Conservation (phyloP, 2,113 vertebrate genomes). For the Anguilla rostrata region DNA sequence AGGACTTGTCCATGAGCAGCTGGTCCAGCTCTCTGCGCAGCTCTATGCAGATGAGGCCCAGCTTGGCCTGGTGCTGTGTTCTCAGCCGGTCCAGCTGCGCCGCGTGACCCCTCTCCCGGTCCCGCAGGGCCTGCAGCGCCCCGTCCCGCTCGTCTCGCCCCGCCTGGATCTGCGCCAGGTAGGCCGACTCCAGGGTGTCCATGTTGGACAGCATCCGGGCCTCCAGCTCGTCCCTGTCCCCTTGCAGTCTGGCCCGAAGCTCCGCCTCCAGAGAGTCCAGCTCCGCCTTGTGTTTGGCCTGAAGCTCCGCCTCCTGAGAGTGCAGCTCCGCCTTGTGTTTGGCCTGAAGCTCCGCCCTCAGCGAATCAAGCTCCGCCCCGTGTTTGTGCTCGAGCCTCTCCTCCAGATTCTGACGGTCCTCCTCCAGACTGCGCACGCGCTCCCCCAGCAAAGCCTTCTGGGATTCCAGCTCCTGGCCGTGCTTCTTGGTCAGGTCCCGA, state of each 20-base stretch:
- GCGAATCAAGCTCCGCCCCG: conserved; percentile 41
- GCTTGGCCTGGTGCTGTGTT: conserved; percentile 58
- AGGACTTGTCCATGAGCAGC: conserved; percentile 71
- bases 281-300: conserved; percentile 60
- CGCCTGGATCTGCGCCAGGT: conserved; percentile 79
- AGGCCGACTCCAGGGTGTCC: conserved; percentile 80
- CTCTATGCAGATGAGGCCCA: conserved; percentile 59
- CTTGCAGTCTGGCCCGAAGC: background rate
- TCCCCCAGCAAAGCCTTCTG: conserved; percentile 59
- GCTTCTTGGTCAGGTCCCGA: conserved; percentile 62
- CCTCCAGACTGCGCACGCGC: conserved; percentile 63
- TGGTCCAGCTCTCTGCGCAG: conserved; percentile 65
- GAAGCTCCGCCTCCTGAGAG: conserved; percentile 30
- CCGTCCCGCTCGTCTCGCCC: conserved; percentile 63
- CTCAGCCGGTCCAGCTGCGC: conserved; percentile 57
- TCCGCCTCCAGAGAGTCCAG: conserved; percentile 68
- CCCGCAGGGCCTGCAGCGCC: conserved; percentile 50
- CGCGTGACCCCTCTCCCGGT: conserved; percentile 36
- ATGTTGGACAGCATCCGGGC: conserved; percentile 75
- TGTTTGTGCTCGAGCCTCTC: conserved; percentile 30
- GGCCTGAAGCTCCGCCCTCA: conserved; percentile 39
- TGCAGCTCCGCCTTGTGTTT: conserved; percentile 68
- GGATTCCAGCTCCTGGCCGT: conserved; percentile 51
- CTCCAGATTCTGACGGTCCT: conserved; percentile 37
- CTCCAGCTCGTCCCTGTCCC: conserved; percentile 68